Evolutionary conservation across 2,113 vertebrate genomes (phyloP).

Genomic region (Procavia capensis): DNA sequence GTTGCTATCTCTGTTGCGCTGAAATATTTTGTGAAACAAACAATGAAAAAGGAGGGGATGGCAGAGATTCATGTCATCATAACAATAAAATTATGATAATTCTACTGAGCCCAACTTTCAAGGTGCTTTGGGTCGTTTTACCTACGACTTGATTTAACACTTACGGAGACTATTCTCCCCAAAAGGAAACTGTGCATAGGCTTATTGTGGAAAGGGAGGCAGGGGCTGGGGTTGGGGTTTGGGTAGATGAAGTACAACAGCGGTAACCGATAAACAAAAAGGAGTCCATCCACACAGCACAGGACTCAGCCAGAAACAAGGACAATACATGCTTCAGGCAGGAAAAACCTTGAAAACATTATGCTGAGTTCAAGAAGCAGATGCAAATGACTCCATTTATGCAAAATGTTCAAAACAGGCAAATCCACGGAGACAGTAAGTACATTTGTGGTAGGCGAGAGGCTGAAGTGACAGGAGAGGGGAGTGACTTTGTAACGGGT

Average conservation of each 20-base stretch:
- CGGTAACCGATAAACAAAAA: background rate
- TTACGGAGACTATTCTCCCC: background rate
- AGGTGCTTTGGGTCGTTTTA: background rate
- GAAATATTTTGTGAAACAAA: slow-evolving; percentile 5
- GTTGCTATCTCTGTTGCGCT: background rate
- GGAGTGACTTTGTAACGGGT: background rate
- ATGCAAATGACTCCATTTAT: background rate
- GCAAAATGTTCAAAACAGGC: background rate
- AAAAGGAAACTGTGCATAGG: background rate
- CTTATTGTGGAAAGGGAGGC: background rate
- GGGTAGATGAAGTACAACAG: background rate
- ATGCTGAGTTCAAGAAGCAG: background rate
- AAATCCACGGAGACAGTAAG: background rate
- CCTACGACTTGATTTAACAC: background rate
- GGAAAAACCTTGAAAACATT: background rate
- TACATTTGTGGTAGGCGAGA: background rate
- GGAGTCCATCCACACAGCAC: background rate
- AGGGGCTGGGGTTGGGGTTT: background rate
- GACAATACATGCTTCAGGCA: fast-evolving
- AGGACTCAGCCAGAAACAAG: background rate
- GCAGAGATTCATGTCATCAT: background rate
- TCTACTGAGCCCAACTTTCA: background rate
- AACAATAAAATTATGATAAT: background rate
- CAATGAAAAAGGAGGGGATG: background rate
- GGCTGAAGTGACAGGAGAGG: fast-evolving